These are phyloP conservation scores for Oreochromis mossambicus DNA, from an alignment of 2,797 vertebrate genomes.

Conservation along the genomic window DNA sequence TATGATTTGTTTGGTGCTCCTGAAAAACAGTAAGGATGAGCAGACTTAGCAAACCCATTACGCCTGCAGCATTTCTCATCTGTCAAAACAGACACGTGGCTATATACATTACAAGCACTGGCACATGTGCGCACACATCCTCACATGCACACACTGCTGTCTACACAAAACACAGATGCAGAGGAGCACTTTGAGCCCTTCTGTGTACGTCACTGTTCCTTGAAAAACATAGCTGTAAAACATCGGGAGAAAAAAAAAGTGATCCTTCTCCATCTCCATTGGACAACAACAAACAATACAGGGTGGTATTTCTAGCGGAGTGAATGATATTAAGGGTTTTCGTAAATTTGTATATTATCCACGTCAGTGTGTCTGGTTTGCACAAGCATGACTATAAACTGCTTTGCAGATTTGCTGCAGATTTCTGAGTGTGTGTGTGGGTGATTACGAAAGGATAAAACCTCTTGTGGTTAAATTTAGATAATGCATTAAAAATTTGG, in stretches of 20 bases:
- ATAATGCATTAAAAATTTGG: slow-evolving; percentile 9
- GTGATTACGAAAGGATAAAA: neutral
- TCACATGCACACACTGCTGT: neutral
- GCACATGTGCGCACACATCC: neutral
- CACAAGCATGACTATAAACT: neutral
- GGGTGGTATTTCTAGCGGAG: neutral
- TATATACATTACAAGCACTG: neutral
- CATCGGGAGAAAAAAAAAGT: neutral
- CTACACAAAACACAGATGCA: neutral
- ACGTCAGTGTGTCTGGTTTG: neutral
- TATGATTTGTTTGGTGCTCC: neutral
- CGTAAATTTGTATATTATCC: neutral
- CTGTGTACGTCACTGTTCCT: neutral
- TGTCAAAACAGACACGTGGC: neutral
- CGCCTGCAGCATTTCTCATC: slow-evolving; percentile 5
- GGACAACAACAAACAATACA: neutral
- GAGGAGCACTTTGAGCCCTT: neutral
- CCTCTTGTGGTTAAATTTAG: slow-evolving; percentile 1
- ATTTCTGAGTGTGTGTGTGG: neutral
- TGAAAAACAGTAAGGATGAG: neutral
- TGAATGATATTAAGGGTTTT: neutral
- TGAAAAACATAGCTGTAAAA: neutral
- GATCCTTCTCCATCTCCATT: neutral
- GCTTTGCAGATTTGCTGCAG: slow-evolving; percentile 13
- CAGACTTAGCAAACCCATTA: neutral